Percentiles rank a stretch among this genome's conserved stretches.
phyloP scores from a whole-genome alignment of 2,888 invertebrate genomes.

The Penaeus monodon region DNA sequence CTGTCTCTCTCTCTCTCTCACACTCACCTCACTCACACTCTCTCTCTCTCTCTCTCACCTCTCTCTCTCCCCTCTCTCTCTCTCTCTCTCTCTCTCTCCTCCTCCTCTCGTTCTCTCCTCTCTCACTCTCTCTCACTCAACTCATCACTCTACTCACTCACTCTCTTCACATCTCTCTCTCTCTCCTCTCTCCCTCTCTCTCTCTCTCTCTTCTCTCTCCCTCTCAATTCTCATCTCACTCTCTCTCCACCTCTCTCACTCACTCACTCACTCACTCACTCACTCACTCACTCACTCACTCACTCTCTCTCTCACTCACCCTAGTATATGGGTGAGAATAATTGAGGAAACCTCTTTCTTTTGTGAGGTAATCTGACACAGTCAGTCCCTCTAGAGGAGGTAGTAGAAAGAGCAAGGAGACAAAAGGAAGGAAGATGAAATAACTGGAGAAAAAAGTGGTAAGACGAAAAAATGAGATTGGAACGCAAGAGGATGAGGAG shows the following conservation, averaged over 20 bases:
- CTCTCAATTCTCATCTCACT: no score
- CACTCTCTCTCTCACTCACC: no score
- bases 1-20: neutral
- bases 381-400: no score
- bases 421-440: neutral
- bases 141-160: neutral
- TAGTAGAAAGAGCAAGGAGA: neutral
- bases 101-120: no score
- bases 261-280: neutral
- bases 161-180: no score
- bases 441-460: neutral
- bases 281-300: no score
- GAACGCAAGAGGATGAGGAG: no score
- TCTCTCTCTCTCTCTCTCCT: neutral
- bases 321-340: no score
- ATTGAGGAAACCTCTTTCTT: no score
- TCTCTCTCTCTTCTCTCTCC: neutral
- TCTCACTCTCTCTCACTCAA: no score
- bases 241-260: neutral
- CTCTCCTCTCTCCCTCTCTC: neutral
- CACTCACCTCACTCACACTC: no score
- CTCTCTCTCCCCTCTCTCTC: neutral
- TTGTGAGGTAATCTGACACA: no score
- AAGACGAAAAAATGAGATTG: neutral
- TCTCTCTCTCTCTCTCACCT: conserved; percentile 3